Evolutionary conservation across 2,797 vertebrate genomes (phyloP), one percentile per base, ranked within the genome.

Genomic region (Mycteria americana): DNA sequence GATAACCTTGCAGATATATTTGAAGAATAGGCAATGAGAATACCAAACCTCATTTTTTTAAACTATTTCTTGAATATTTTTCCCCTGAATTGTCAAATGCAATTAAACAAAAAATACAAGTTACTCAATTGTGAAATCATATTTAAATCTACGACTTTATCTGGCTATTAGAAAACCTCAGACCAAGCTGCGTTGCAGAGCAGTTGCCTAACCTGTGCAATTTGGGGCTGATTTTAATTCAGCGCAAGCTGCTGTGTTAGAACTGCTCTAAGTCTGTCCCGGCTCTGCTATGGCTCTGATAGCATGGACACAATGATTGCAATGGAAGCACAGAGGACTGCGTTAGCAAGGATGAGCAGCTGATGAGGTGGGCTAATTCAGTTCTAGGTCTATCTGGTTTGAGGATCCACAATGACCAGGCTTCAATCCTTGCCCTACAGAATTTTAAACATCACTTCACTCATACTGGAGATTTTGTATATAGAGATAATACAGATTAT

Each of bases 351-450:
- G 70, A 57, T 54, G 89, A 94, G 95, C 93, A 93, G 82, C 83
- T 93, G 88, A 95, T 90, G 88, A 94, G 90, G 72, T 93, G 92
- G 85, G 94, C 77, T 54, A 75, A 81, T 78, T 72, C 83, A 84
- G 84, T 88, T 72, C 73, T 64, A 78, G 50, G 15, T 31, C 85
- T 23, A 62, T 28, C 57, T 39, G 23, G 53, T 27, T 25, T 64
- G 50, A 95, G 45, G 69, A 88, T 25, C 79, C 45, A 56, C 60
- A 57, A 64, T 50, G 53, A 81, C 0, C 68, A 24, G 64, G 30
- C 54, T 88, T 73, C 94, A 86, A 21, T 72, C 79, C 50, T n/a
- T 76, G 79, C 81, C 91, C 89, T 84, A 54, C 24, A 39, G 88
- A 64, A 84, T 54, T 93, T 76, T 62, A 93, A 96, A 88, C 80